Evolutionary conservation across 2,888 invertebrate genomes (phyloP).

Genomic region (Nymphalis urticae): DNA sequence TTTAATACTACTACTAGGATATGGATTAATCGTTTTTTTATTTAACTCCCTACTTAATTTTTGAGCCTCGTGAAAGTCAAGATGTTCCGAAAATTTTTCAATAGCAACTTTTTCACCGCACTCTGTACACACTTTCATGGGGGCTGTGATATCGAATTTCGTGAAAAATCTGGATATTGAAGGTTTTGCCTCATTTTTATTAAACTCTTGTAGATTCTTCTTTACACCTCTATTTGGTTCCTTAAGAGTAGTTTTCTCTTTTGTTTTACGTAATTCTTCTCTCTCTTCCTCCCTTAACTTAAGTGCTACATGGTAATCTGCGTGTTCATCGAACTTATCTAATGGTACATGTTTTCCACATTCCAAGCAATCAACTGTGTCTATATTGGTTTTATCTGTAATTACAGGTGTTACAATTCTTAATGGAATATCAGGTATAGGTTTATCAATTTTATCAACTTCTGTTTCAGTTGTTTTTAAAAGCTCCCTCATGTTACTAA

Average conservation of each 20-base stretch:
- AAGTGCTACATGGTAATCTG: slow-evolving; percentile 88
- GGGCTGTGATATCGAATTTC: slow-evolving; percentile 62
- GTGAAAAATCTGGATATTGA: slow-evolving; percentile 72
- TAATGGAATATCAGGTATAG: slow-evolving; percentile 26
- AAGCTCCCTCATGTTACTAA: slow-evolving; percentile 62
- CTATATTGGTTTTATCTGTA: slow-evolving; percentile 28
- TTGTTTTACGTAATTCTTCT: slow-evolving; percentile 48
- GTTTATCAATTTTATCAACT: slow-evolving; percentile 17
- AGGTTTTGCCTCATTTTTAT: slow-evolving; percentile 49
- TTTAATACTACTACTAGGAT: slow-evolving; percentile 49
- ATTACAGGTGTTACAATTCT: slow-evolving; percentile 12
- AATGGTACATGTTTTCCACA: slow-evolving; percentile 83
- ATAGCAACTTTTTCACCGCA: slow-evolving; percentile 84
- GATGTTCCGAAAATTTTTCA: slow-evolving; percentile 86
- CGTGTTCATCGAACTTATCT: slow-evolving; percentile 84
- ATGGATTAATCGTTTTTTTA: slow-evolving; percentile 48
- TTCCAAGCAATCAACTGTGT: slow-evolving; percentile 79
- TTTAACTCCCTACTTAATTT: slow-evolving; percentile 87
- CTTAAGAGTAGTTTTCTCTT: slow-evolving; percentile 33
- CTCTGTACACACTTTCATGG: slow-evolving; percentile 83
- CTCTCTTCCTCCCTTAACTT: slow-evolving; percentile 83
- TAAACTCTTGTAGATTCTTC: slow-evolving; percentile 38
- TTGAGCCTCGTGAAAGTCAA: slow-evolving; percentile 92
- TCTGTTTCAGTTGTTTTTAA: slow-evolving; percentile 51
- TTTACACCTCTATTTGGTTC: slow-evolving; percentile 43